phyloP scores from a whole-genome alignment of 2,113 vertebrate species.

The Phyllostomus hastatus region DNA sequence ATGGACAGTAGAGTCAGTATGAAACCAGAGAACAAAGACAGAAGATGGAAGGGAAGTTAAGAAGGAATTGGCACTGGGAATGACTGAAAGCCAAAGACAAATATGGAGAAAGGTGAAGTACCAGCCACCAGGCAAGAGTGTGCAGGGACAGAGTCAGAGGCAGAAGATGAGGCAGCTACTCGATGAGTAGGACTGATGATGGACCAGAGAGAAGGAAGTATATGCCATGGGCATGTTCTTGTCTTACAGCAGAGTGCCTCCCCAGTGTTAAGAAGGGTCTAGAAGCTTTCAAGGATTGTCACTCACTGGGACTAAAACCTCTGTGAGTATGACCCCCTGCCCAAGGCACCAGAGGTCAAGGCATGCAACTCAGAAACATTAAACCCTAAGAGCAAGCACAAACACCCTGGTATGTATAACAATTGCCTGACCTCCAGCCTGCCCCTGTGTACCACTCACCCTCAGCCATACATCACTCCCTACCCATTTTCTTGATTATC shows the following conservation, averaged over 20 bases:
- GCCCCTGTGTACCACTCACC: no score
- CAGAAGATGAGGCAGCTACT: not conserved
- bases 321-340: not conserved
- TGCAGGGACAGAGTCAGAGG: not conserved
- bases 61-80: not conserved
- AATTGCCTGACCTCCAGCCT: not conserved
- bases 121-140: fast-evolving
- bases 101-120: no score
- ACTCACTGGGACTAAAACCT: not conserved
- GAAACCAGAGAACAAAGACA: not conserved
- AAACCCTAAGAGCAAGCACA: no score
- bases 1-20: not conserved
- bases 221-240: not conserved
- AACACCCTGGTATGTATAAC: no score
- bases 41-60: not conserved
- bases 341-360: no score
- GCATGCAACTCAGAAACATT: not conserved
- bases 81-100: not conserved
- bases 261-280: fast-evolving
- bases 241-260: not conserved
- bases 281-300: not conserved
- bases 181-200: no score
- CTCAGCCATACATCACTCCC: no score
- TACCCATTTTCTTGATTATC: not conserved
- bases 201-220: not conserved